Evolutionary conservation across 2,888 invertebrate species (phyloP).

Genomic region (Tineola bisselliella): DNA sequence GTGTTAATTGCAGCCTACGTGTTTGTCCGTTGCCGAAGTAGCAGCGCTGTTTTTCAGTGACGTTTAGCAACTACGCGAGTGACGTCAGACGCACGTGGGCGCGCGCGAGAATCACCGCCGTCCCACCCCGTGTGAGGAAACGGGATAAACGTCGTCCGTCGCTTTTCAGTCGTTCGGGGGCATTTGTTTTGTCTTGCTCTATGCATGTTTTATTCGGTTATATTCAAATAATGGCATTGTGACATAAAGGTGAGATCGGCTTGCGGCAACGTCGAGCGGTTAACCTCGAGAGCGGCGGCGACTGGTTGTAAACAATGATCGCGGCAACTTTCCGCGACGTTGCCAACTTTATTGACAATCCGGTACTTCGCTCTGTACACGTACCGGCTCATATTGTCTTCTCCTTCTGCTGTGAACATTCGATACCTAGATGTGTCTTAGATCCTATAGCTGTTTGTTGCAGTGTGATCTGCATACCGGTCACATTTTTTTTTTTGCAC

Average conservation of each 20-base stretch:
- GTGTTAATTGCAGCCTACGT: not conserved
- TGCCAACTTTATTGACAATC: slow-evolving; percentile 31
- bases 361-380: slow-evolving; percentile 26
- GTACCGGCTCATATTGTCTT: slow-evolving; percentile 26
- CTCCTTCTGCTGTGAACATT: slow-evolving; percentile 17
- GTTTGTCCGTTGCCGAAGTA: not conserved
- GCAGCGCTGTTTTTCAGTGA: slow-evolving; percentile 26
- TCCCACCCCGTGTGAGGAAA: not conserved
- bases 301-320: slow-evolving; percentile 50
- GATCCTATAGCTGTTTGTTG: slow-evolving; percentile 5
- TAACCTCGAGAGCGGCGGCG: slow-evolving; percentile 25
- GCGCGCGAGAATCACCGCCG: slow-evolving; percentile 10
- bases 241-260: slow-evolving; percentile 3
- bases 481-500: slow-evolving; percentile 10
- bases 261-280: slow-evolving; percentile 18
- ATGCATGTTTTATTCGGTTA: not conserved
- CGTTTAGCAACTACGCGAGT: slow-evolving; percentile 40
- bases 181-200: not conserved
- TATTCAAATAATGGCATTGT: not conserved
- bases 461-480: slow-evolving; percentile 11
- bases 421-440: not conserved
- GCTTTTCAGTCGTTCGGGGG: too few relatives aligned
- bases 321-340: slow-evolving; percentile 41
- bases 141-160: not conserved
- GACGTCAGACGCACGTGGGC: slow-evolving; percentile 51